phyloP scores from a whole-genome alignment of 2,113 vertebrate species.

The Centropus unirufus region DNA sequence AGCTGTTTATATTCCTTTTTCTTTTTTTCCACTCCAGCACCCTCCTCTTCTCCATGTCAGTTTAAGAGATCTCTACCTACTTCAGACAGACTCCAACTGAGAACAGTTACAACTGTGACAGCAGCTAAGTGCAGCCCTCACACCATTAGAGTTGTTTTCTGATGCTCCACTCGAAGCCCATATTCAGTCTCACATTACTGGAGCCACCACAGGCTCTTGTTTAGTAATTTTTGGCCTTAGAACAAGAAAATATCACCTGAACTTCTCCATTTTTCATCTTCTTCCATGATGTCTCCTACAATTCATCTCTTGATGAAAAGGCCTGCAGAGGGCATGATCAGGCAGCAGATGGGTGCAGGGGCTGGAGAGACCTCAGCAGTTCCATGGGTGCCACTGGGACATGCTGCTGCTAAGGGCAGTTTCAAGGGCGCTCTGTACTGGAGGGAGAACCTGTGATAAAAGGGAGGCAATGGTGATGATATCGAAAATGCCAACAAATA shows the following conservation, averaged over 20 bases:
- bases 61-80: not conserved
- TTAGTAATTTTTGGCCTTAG: not conserved
- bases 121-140: not conserved
- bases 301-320: accelerated
- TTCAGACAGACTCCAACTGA: not conserved
- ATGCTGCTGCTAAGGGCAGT: accelerated
- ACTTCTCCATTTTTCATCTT: not conserved
- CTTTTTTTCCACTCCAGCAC: not conserved
- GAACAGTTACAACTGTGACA: not conserved
- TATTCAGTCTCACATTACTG: not conserved
- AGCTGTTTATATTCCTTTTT: not conserved
- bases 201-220: not conserved
- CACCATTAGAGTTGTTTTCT: not conserved
- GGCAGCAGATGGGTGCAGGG: accelerated
- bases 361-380: accelerated
- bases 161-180: not conserved
- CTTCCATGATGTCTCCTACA: not conserved
- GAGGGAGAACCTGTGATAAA: accelerated
- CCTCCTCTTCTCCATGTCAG: accelerated
- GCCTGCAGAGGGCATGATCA: accelerated
- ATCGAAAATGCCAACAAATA: too few relatives aligned
- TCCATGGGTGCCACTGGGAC: accelerated
- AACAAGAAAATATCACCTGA: not conserved
- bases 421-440: accelerated
- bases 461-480: accelerated